A percentile compares a stretch with the other conserved stretches of the same genome.
Conservation (phyloP, 2,888 invertebrate genomes). For the Clitarchus hookeri region DNA sequence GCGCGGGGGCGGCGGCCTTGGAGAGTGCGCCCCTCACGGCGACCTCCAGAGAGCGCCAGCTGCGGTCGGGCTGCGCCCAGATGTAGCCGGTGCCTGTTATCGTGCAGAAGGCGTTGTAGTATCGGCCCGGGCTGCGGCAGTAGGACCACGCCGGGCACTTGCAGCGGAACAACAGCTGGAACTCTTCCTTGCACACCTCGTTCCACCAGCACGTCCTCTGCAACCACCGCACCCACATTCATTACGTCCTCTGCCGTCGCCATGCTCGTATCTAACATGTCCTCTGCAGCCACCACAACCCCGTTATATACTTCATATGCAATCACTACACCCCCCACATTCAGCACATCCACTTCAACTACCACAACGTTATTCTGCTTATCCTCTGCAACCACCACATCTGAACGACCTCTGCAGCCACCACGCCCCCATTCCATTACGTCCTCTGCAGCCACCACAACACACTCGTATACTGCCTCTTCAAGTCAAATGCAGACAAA, state of each 20-base stretch:
- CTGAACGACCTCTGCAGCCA: too few species aligned
- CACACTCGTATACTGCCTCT: too few species aligned
- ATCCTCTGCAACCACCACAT: too few species aligned
- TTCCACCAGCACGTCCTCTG: slow-evolving; percentile 94
- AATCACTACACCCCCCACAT: too few species aligned
- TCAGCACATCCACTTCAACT: too few species aligned
- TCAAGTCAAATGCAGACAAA: too few species aligned
- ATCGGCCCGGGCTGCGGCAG: slow-evolving; percentile 84
- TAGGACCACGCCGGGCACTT: slow-evolving; percentile 88
- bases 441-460: too few species aligned
- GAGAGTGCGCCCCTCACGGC: slow-evolving; percentile 22
- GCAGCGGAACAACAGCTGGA: slow-evolving; percentile 83
- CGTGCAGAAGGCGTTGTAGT: slow-evolving; percentile 88
- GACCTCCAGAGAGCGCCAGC: slow-evolving; percentile 48
- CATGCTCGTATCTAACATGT: too few species aligned
- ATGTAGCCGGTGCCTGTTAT: slow-evolving; percentile 91
- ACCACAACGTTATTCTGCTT: too few species aligned
- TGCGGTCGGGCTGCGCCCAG: slow-evolving; percentile 77
- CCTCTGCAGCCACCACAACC: too few species aligned
- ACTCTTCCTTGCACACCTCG: slow-evolving; percentile 91
- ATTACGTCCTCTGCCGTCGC: background rate
- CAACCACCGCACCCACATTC: slow-evolving; percentile 40
- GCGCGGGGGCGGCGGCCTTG: background rate
- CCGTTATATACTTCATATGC: too few species aligned
- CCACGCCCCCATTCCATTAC: too few species aligned